A percentile compares a stretch with the other conserved stretches of the same genome.
Evolutionary conservation across 2,888 invertebrate genomes (phyloP).

Genomic region (Acrobasis suavella): DNA sequence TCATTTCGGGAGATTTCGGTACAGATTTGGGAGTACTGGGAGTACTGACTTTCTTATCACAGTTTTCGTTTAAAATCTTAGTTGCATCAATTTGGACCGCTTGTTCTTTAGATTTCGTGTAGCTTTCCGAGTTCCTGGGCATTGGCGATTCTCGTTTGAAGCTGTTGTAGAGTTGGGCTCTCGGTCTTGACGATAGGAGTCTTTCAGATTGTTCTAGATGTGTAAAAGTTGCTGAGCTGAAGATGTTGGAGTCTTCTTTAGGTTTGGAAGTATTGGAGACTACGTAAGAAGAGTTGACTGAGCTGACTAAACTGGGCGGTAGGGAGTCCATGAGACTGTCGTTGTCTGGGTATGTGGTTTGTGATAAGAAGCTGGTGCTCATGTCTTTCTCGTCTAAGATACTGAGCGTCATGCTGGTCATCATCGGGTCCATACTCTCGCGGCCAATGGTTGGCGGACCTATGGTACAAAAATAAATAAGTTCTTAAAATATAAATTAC

Average conservation of each 20-base stretch:
- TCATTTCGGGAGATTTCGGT: conserved; percentile 53
- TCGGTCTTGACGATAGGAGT: conserved; percentile 63
- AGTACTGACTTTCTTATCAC: conserved; percentile 52
- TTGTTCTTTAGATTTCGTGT: conserved; percentile 69
- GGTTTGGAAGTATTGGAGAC: conserved; percentile 59
- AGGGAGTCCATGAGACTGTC: conserved; percentile 74
- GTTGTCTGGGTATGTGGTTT: conserved; percentile 74
- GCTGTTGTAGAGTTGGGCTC: conserved; percentile 62
- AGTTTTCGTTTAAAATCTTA: conserved; percentile 70
- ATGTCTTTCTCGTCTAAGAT: conserved; percentile 79
- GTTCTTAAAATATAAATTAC: too few relatives aligned
- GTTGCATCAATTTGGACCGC: conserved; percentile 65
- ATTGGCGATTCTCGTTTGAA: conserved; percentile 60
- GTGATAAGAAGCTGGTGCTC: conserved; percentile 78
- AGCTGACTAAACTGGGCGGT: conserved; percentile 73
- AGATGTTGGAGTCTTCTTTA: conserved; percentile 65
- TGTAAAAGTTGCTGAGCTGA: conserved; percentile 74
- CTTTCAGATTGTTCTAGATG: conserved; percentile 70
- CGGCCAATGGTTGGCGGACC: conserved; percentile 61
- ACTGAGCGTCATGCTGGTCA: conserved; percentile 78
- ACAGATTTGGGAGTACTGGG: conserved; percentile 41
- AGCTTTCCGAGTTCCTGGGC: conserved; percentile 62
- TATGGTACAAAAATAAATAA: conserved; percentile 32
- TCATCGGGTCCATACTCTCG: conserved; percentile 73
- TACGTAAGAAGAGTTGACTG: conserved; percentile 72